A percentile compares a stretch with the other conserved stretches of the same genome.
phyloP scores from a whole-genome alignment of 1,140 invertebrate genomes.

The Zeugodacus cucurbitae region DNA sequence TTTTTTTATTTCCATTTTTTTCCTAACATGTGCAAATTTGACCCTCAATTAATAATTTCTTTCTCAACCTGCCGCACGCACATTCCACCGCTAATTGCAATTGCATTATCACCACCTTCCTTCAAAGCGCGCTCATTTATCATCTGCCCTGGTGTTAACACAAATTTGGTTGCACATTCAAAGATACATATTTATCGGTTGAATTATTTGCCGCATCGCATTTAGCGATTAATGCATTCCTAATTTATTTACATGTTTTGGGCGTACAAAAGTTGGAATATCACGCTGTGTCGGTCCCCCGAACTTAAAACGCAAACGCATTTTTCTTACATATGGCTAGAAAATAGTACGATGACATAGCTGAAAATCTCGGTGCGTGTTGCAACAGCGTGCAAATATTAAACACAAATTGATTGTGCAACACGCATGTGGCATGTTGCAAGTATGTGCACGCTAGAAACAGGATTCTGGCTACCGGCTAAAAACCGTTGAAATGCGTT shows the following conservation, averaged over 20 bases:
- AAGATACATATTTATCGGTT: not conserved
- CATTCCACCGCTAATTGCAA: not conserved
- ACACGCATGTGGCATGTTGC: constrained; percentile 4
- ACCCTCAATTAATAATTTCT: too few relatives aligned
- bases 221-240: not conserved
- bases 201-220: not conserved
- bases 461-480: not conserved
- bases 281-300: not conserved
- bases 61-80: not conserved
- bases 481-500: not conserved
- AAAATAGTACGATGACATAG: not conserved
- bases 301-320: not conserved
- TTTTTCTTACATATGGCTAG: not conserved
- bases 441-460: not conserved
- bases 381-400: not conserved
- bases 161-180: not conserved
- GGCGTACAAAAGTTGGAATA: not conserved
- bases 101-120: not conserved
- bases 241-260: not conserved
- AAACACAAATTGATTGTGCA: not conserved
- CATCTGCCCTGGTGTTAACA: not conserved
- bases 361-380: not conserved
- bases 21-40: too few relatives aligned
- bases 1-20: too few relatives aligned
- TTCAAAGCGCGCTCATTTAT: not conserved